phyloP scores from a whole-genome alignment of 1,140 invertebrate genomes.

The Zaprionus camerounensis region DNA sequence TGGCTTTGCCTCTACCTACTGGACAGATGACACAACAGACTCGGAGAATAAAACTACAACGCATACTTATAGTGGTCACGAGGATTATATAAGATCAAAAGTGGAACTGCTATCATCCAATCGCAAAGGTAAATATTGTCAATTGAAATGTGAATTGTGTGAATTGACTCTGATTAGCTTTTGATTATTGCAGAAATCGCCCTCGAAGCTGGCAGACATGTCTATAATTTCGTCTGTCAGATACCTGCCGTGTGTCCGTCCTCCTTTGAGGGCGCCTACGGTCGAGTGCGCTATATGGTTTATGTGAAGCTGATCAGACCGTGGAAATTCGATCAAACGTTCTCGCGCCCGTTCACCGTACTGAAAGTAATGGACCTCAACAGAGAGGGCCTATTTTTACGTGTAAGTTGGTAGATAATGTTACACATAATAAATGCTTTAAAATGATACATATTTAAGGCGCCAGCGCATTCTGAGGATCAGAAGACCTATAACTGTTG shows the following conservation, averaged over 20 bases:
- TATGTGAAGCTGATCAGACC: slow-evolving; percentile 89
- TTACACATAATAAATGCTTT: neutral
- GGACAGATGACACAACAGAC: slow-evolving; percentile 50
- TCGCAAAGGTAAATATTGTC: slow-evolving; percentile 41
- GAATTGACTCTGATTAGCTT: neutral
- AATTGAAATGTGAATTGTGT: slow-evolving; percentile 13
- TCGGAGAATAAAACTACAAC: slow-evolving; percentile 38
- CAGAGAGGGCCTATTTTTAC: slow-evolving; percentile 79
- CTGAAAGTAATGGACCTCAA: slow-evolving; percentile 90
- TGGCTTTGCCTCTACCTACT: slow-evolving; percentile 66
- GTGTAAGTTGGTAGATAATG: slow-evolving; percentile 44
- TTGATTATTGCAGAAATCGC: slow-evolving; percentile 32
- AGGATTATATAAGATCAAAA: slow-evolving; percentile 72
- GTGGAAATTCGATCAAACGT: slow-evolving; percentile 90
- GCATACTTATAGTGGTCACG: slow-evolving; percentile 59
- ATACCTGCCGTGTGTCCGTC: slow-evolving; percentile 87
- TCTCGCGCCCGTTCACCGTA: slow-evolving; percentile 89
- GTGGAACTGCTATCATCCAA: slow-evolving; percentile 62
- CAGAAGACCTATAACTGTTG: slow-evolving; percentile 71
- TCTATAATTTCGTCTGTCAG: slow-evolving; percentile 86
- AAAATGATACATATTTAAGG: slow-evolving; percentile 22
- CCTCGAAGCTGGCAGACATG: slow-evolving; percentile 85
- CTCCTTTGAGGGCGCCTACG: slow-evolving; percentile 89
- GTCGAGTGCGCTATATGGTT: slow-evolving; percentile 88
- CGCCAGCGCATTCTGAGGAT: slow-evolving; percentile 62